These are phyloP conservation scores for Oryzias javanicus DNA, from an alignment of 2,113 vertebrate species.

Conservation along the genomic window DNA sequence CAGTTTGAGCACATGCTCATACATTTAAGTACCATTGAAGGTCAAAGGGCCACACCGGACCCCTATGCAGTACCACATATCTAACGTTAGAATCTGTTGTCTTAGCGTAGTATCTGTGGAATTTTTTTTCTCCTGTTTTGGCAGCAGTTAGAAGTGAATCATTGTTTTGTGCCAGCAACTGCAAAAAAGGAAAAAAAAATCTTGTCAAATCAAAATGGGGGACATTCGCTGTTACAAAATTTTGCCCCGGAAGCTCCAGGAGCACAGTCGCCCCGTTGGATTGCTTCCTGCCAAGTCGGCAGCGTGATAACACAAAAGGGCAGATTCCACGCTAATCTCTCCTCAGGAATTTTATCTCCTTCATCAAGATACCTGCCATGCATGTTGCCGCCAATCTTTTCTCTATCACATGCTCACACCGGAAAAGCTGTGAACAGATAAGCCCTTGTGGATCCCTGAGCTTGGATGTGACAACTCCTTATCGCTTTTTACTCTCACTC, in stretches of 20 bases:
- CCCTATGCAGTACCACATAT: too few species aligned
- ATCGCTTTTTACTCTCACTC: slow-evolving; percentile 31
- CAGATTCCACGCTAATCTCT: slow-evolving; percentile 65
- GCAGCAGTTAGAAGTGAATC: too few species aligned
- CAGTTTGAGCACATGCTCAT: too few species aligned
- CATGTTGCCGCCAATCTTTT: slow-evolving; percentile 58
- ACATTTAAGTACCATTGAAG: too few species aligned
- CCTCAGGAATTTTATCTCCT: slow-evolving; percentile 51
- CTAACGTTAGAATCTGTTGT: too few species aligned
- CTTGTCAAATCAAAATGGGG: too few species aligned
- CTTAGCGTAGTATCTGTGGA: too few species aligned
- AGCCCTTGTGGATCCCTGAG: slow-evolving; percentile 24
- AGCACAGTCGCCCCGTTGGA: not conserved
- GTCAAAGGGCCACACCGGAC: too few species aligned
- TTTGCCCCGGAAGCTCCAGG: not conserved
- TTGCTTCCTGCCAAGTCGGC: slow-evolving; percentile 47
- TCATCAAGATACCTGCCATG: slow-evolving; percentile 63
- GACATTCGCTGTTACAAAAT: not conserved
- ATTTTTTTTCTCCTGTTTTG: too few species aligned
- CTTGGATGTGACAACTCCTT: slow-evolving; percentile 48
- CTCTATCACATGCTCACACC: slow-evolving; percentile 30
- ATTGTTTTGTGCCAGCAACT: too few species aligned
- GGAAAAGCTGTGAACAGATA: slow-evolving; percentile 48
- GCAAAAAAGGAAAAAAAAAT: not conserved
- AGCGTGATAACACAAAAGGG: slow-evolving; percentile 53